Conservation (phyloP, 2,113 vertebrate genomes). For the Callionymus lyra region DNA sequence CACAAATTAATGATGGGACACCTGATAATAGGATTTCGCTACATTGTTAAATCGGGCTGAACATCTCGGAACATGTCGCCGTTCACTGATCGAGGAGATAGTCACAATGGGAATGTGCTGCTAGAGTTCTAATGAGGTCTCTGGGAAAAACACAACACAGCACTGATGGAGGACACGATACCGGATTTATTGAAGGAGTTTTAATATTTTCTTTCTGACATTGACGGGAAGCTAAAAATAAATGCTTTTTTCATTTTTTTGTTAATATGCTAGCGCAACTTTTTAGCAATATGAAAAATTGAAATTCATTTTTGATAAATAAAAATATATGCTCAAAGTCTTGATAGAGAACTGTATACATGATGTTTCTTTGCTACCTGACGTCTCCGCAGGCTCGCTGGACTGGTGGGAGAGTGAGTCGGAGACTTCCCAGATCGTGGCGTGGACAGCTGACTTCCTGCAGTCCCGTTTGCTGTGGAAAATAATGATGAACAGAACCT, state of each 20-base stretch:
- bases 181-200: neutral
- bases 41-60: neutral
- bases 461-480: conserved; percentile 85
- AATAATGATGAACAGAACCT: neutral
- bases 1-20: conserved; percentile 13
- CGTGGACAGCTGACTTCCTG: conserved; percentile 94
- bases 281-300: too few relatives aligned
- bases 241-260: too few relatives aligned
- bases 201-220: too few relatives aligned
- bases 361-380: conserved; percentile 74
- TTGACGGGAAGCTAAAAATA: too few relatives aligned
- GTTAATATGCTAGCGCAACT: too few relatives aligned
- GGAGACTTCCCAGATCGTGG: conserved; percentile 94
- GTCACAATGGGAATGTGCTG: conserved; percentile 1
- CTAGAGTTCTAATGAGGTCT: neutral
- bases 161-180: neutral
- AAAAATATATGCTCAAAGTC: neutral
- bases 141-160: neutral
- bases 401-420: conserved; percentile 91
- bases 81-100: conserved; percentile 3
- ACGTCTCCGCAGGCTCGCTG: conserved; percentile 86
- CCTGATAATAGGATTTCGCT: conserved; percentile 2
- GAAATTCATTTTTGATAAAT: too few relatives aligned
- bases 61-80: neutral
- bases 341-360: neutral